These are phyloP conservation scores for Megalurothrips usitatus DNA, from an alignment of 2,888 invertebrate species.

Conservation along the genomic window DNA sequence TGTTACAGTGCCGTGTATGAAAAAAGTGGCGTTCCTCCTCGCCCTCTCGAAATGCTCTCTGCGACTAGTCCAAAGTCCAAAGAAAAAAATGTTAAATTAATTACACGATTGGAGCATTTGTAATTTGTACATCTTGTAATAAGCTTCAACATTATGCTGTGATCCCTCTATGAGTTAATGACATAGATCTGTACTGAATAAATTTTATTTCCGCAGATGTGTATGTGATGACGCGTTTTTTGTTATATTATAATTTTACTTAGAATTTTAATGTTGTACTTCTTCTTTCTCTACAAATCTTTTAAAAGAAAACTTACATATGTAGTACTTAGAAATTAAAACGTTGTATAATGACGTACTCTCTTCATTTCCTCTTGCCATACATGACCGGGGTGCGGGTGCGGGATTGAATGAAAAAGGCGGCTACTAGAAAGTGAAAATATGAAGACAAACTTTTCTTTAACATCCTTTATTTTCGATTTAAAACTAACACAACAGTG, in stretches of 20 bases:
- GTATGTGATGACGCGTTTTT: not conserved
- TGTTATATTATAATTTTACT: not conserved
- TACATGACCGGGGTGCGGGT: no score
- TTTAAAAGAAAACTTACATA: not conserved
- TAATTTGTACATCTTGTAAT: not conserved
- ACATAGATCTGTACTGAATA: not conserved
- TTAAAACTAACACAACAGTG: constrained; percentile 34
- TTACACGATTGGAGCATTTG: not conserved
- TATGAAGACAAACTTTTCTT: constrained; percentile 26
- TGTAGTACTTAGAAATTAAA: not conserved
- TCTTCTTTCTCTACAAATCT: not conserved
- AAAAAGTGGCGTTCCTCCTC: not conserved
- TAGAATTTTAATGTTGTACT: not conserved
- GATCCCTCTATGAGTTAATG: not conserved
- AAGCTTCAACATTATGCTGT: not conserved
- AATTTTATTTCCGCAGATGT: not conserved
- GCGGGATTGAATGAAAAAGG: no score
- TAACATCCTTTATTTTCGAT: constrained; percentile 28
- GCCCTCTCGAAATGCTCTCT: not conserved
- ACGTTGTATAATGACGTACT: not conserved
- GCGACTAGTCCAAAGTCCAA: not conserved
- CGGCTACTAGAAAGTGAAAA: no score
- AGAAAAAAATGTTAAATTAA: not conserved
- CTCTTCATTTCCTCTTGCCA: no score
- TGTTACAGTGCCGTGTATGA: not conserved